Evolutionary conservation across 2,797 vertebrate genomes (phyloP).

Genomic region (Mareca strepera): DNA sequence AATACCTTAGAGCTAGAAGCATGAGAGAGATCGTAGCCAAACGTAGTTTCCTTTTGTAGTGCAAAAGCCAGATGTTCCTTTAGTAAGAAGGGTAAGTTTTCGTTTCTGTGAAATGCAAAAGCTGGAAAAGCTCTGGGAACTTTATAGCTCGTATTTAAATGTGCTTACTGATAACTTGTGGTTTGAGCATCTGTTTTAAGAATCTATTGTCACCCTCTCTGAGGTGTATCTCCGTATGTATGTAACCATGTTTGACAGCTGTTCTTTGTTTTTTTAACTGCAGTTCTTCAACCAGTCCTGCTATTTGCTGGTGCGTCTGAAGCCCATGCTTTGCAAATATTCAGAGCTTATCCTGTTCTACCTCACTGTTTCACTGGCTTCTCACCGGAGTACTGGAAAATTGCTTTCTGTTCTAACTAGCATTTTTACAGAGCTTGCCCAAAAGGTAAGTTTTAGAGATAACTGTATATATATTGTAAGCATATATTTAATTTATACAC

Average conservation of each 20-base stretch:
- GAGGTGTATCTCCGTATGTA: neutral
- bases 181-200: neutral
- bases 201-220: neutral
- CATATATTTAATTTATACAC: neutral
- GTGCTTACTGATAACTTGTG: neutral
- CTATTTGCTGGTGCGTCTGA: slow-evolving; percentile 83
- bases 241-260: neutral
- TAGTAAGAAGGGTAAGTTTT: neutral
- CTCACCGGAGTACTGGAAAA: slow-evolving; percentile 91
- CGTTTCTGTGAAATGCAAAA: neutral
- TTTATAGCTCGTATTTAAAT: neutral
- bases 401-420: slow-evolving; percentile 89
- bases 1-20: neutral
- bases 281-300: slow-evolving; percentile 87
- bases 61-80: neutral
- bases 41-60: neutral
- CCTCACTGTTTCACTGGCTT: slow-evolving; percentile 85
- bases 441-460: slow-evolving; percentile 83
- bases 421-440: slow-evolving; percentile 92
- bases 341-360: slow-evolving; percentile 89
- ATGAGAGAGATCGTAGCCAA: neutral
- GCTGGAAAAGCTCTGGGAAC: neutral
- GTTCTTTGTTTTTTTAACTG: slow-evolving; percentile 3
- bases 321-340: slow-evolving; percentile 89
- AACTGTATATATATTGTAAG: neutral